Percentiles rank a stretch among this genome's conserved stretches.
These are phyloP conservation scores for Belonocnema kinseyi DNA, from an alignment of 1,140 invertebrate species.

Conservation along the genomic window DNA sequence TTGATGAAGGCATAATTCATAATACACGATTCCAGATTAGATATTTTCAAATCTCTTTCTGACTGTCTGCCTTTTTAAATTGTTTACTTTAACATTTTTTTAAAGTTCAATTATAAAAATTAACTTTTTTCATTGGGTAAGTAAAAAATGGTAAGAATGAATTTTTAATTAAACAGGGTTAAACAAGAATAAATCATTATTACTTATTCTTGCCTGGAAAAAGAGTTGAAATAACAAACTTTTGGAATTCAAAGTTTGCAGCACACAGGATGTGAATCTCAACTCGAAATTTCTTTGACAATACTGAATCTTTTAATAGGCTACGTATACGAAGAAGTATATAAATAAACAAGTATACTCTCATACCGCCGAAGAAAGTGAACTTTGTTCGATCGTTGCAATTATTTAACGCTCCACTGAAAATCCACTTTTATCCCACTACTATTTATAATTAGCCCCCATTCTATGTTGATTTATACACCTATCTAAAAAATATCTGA, in stretches of 20 bases:
- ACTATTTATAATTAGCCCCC: neutral
- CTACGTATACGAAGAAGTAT: neutral
- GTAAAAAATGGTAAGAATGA: too few relatives aligned
- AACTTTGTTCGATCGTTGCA: neutral
- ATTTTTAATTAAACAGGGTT: too few relatives aligned
- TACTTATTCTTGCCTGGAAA: neutral
- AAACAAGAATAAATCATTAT: too few relatives aligned
- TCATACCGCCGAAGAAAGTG: neutral
- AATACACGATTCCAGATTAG: too few relatives aligned
- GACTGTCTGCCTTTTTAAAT: too few relatives aligned
- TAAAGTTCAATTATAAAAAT: too few relatives aligned
- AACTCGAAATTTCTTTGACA: neutral
- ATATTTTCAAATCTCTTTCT: too few relatives aligned
- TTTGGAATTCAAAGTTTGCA: neutral
- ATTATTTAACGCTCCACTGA: neutral
- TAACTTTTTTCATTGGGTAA: too few relatives aligned
- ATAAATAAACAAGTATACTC: conserved; percentile 1
- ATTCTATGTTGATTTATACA: too few relatives aligned
- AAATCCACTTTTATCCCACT: neutral
- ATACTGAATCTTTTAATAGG: conserved; percentile 11
- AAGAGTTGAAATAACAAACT: conserved; percentile 1
- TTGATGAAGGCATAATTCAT: too few relatives aligned
- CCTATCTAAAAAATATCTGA: too few relatives aligned
- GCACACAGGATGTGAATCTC: neutral
- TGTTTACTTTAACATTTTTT: too few relatives aligned